Evolutionary conservation across 2,888 invertebrate species (phyloP), one percentile per base, ranked within the genome.

Genomic region (Anaspis maculata): DNA sequence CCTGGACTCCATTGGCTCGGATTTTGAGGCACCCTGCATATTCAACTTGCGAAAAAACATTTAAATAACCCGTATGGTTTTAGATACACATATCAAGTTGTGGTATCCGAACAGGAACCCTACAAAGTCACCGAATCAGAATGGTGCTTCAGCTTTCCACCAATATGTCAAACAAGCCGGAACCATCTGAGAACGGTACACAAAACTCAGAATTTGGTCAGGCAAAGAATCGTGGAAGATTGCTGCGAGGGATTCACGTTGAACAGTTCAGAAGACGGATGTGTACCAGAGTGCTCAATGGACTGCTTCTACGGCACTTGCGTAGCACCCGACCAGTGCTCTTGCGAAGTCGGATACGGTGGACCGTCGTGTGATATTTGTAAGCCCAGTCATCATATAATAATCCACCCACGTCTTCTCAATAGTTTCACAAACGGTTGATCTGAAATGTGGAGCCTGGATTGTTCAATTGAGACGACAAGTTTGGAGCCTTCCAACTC

Each of bases 321-420:
- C 57, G 68, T 82, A 14, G 83, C 82, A 16, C 91, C 92, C 0
- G 83, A 91, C 51, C 75, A 76, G 34, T 92, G 92, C 62, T 79
- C 86, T 57, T 92, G 92, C 57, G 80, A 79, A 43, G 77, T 82
- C 45, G 90, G 90, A 39, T 92, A 80, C 59, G 90, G 89, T 28
- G 92, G 92, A 34, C 84, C 85, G n/a, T 74, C 78, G 31, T 92
- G 92, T 66, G 82, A 87, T 68, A 80, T 87, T 64, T 84, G 91
- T 92, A 70, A 81, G 88, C 76, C 6, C 13, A 9, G 4, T 24
- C 6, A 24, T 24, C 6, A 24, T 15, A n/a, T n/a, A n/a, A n/a
- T n/a, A n/a, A n/a, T n/a, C n/a, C n/a, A n/a, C n/a, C n/a, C n/a
- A n/a, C n/a, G n/a, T n/a, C n/a, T n/a, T n/a, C n/a, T n/a, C n/a